phyloP scores from a whole-genome alignment of 2,797 vertebrate genomes.

The Centroberyx gerrardi region DNA sequence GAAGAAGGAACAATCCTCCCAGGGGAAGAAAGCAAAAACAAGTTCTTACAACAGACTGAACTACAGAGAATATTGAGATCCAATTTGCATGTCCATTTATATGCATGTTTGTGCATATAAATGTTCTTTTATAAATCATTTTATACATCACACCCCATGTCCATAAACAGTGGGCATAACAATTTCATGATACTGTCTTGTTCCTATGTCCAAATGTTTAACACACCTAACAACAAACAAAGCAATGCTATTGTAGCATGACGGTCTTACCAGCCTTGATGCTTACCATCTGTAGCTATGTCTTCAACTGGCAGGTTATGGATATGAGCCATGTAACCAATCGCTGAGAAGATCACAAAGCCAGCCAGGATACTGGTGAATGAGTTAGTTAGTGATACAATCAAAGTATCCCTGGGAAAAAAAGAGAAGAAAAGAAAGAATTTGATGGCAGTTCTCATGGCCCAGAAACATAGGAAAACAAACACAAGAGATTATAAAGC shows the following conservation, averaged over 20 bases:
- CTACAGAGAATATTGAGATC: neutral
- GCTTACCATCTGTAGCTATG: conserved; percentile 85
- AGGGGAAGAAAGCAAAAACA: conserved; percentile 8
- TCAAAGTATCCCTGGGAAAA: conserved; percentile 79
- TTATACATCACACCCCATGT: neutral
- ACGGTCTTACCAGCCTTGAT: neutral
- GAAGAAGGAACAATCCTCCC: neutral
- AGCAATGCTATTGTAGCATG: neutral
- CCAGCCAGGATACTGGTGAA: conserved; percentile 86
- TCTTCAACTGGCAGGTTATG: conserved; percentile 85
- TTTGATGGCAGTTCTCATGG: neutral
- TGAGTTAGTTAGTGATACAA: conserved; percentile 82
- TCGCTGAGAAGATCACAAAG: conserved; percentile 87
- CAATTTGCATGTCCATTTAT: neutral
- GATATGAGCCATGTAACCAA: conserved; percentile 86
- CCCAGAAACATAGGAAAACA: neutral
- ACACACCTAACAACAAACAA: conserved; percentile 3
- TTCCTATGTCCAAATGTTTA: neutral
- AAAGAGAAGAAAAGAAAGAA: neutral
- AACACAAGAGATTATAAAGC: neutral
- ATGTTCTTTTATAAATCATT: neutral
- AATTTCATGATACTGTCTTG: neutral
- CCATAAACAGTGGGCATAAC: neutral
- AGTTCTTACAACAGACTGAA: neutral
- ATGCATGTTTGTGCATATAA: conserved; percentile 1